phyloP scores from a whole-genome alignment of 2,797 vertebrate genomes.

The Coranthus polyacanthus region DNA sequence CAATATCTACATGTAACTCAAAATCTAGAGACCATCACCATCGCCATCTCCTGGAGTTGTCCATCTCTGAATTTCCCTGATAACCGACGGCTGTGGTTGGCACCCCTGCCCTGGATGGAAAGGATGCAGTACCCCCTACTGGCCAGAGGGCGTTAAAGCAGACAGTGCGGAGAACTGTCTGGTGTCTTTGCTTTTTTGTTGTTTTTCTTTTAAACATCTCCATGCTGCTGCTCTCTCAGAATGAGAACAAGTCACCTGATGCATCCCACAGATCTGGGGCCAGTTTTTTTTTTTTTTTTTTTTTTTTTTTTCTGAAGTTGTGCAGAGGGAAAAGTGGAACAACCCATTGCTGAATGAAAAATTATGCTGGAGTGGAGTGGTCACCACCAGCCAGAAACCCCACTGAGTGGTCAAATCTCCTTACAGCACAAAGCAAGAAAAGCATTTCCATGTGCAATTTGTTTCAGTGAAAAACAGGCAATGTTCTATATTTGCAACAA shows the following conservation, averaged over 20 bases:
- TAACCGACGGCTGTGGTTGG: constrained; percentile 69
- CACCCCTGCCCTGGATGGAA: constrained; percentile 40
- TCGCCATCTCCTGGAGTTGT: constrained; percentile 63
- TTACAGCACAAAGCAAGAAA: constrained; percentile 69
- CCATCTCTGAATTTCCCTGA: constrained; percentile 80
- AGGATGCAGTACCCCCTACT: constrained; percentile 62
- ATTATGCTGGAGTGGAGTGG: constrained; percentile 38
- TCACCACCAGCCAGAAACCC: constrained; percentile 35
- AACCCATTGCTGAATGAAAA: constrained; percentile 52
- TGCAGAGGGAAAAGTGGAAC: constrained; percentile 63
- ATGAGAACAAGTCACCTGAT: constrained; percentile 38
- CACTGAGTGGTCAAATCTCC: constrained; percentile 65
- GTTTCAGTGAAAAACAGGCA: constrained; percentile 72
- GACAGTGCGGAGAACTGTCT: constrained; percentile 52
- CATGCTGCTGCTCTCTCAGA: constrained; percentile 33
- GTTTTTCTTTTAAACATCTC: constrained; percentile 21
- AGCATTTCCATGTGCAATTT: constrained; percentile 74
- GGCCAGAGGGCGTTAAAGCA: constrained; percentile 58
- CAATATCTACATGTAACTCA: constrained; percentile 83
- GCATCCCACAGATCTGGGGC: constrained; percentile 49
- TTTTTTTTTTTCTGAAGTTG: constrained; percentile 53
- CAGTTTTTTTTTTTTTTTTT: constrained; percentile 30
- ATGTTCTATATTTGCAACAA: constrained; percentile 68
- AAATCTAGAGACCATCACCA: constrained; percentile 65
- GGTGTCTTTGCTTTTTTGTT: constrained; percentile 52